A percentile compares a stretch with the other conserved stretches of the same genome.
Conservation (phyloP, 64 coral and sea anemone species). For the Orbicella faveolata region DNA sequence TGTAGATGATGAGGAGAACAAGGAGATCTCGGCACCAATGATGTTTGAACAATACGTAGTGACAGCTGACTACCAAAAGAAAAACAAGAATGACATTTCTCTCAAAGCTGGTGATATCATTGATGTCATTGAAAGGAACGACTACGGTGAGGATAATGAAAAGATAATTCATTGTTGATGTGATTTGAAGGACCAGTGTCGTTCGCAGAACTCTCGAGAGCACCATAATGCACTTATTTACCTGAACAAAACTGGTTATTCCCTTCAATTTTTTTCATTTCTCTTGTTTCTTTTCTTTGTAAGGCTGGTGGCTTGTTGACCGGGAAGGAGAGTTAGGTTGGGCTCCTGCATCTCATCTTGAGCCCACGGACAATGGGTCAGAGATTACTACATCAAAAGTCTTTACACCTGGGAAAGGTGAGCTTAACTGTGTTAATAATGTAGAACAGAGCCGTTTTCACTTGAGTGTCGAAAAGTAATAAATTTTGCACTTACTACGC, state of each 20-base stretch:
- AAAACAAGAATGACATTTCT: constrained; percentile 54
- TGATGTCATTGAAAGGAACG: constrained; percentile 62
- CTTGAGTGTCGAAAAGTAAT: too few species aligned
- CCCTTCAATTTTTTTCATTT: background rate
- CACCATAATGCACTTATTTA: too few species aligned
- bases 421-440: too few species aligned
- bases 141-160: constrained; percentile 13
- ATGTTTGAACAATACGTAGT: constrained; percentile 59
- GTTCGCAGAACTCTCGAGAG: too few species aligned
- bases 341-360: constrained; percentile 92
- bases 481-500: too few species aligned
- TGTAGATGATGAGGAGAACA: background rate
- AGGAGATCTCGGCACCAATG: constrained; percentile 40
- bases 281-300: background rate
- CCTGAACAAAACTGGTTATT: too few species aligned
- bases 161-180: too few species aligned
- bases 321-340: constrained; percentile 93
- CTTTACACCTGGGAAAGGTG: constrained; percentile 20
- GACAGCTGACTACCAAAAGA: constrained; percentile 63
- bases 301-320: constrained; percentile 99
- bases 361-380: constrained; percentile 30
- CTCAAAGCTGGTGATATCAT: constrained; percentile 49
- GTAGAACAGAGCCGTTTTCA: too few species aligned
- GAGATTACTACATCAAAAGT: constrained; percentile 20
- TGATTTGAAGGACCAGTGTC: too few species aligned